These are phyloP conservation scores for Spodoptera picta DNA, from an alignment of 2,888 invertebrate species.

Conservation along the genomic window DNA sequence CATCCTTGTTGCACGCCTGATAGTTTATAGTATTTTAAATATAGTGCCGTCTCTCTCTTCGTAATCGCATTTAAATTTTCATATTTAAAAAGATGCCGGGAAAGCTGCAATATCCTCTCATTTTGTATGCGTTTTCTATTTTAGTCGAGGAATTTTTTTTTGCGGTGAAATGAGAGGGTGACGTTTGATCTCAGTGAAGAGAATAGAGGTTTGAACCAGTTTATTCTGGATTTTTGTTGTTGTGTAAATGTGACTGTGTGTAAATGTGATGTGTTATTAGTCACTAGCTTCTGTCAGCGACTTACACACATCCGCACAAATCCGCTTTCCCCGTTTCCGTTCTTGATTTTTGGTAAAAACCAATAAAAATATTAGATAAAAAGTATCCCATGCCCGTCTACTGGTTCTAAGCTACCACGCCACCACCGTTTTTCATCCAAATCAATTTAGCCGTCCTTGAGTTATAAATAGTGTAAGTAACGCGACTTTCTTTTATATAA, in stretches of 20 bases:
- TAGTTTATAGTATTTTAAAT: constrained; percentile 34
- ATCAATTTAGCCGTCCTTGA: too few species aligned
- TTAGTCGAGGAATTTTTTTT: constrained; percentile 64
- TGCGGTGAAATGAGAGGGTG: constrained; percentile 41
- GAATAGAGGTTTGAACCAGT: constrained; percentile 30
- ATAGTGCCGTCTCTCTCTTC: constrained; percentile 58
- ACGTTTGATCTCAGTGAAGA: constrained; percentile 53
- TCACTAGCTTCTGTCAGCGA: too few species aligned
- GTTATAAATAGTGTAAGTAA: too few species aligned
- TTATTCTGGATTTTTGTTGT: background rate
- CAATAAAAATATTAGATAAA: too few species aligned
- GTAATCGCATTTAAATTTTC: constrained; percentile 78
- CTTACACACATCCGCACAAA: too few species aligned
- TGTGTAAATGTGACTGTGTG: background rate
- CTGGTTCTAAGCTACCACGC: too few species aligned
- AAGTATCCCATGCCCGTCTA: too few species aligned
- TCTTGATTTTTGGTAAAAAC: too few species aligned
- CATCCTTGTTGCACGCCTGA: constrained; percentile 52
- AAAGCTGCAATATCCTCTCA: constrained; percentile 72
- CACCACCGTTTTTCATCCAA: too few species aligned
- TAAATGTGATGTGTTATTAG: too few species aligned
- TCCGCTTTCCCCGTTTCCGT: too few species aligned
- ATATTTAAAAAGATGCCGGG: constrained; percentile 72
- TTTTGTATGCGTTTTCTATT: constrained; percentile 73
- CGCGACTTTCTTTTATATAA: too few species aligned